These are phyloP conservation scores for Cavia aperea DNA, from an alignment of 2,113 vertebrate genomes.

Conservation along the genomic window DNA sequence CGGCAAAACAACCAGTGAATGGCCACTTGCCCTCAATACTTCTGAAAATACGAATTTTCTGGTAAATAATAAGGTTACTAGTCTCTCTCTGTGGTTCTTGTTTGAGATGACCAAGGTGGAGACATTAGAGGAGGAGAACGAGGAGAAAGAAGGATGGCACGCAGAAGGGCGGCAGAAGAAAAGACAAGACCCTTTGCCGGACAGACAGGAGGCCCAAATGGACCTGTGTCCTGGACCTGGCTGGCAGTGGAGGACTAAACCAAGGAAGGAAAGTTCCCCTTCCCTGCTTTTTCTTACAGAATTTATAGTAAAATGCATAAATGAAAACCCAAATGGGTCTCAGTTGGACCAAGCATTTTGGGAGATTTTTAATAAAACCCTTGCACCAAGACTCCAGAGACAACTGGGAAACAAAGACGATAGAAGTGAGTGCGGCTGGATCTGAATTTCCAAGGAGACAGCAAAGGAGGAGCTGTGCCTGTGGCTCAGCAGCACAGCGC, in stretches of 20 bases:
- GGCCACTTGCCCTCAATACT: background rate
- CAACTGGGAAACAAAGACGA: background rate
- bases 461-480: background rate
- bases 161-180: constrained; percentile 9
- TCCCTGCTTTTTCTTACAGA: background rate
- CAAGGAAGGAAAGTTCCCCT: background rate
- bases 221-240: background rate
- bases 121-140: constrained; percentile 66
- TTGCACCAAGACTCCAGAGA: background rate
- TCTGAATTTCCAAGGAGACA: background rate
- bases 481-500: too few species aligned
- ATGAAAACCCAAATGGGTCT: background rate
- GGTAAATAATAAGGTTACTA: background rate
- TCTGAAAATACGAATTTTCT: background rate
- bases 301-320: background rate
- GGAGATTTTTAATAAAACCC: constrained; percentile 11
- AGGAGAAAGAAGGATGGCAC: constrained; percentile 71
- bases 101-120: background rate
- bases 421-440: rapidly evolving
- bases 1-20: background rate
- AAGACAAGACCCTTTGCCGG: background rate
- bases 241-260: background rate
- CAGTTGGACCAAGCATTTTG: background rate
- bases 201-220: background rate
- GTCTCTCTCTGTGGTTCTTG: background rate